A percentile compares a stretch with the other conserved stretches of the same genome.
These are phyloP conservation scores for Sussaba pulchella DNA, from an alignment of 2,888 invertebrate genomes.

Conservation along the genomic window DNA sequence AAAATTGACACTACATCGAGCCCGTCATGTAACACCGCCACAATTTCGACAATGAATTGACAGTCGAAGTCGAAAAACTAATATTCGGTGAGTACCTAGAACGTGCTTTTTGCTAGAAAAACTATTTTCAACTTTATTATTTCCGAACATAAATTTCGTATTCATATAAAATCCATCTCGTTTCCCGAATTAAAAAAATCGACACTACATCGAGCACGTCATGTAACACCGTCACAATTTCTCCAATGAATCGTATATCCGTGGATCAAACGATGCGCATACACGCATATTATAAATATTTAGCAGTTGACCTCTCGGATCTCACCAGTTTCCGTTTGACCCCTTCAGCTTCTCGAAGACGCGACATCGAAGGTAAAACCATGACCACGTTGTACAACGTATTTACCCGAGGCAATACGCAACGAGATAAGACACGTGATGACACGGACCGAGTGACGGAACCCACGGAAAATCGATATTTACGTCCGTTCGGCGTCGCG, in stretches of 20 bases:
- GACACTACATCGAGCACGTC: too few relatives aligned
- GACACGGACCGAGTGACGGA: conserved; percentile 57
- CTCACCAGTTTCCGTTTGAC: conserved; percentile 50
- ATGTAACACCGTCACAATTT: not conserved
- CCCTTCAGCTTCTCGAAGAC: conserved; percentile 26
- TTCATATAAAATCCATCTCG: too few relatives aligned
- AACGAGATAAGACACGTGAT: conserved; percentile 55
- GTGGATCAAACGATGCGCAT: conserved; percentile 17
- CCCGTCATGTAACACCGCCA: too few relatives aligned
- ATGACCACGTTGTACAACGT: not conserved
- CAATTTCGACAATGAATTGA: too few relatives aligned
- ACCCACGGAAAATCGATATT: conserved; percentile 59
- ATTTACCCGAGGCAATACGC: conserved; percentile 26
- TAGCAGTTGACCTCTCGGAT: conserved; percentile 34
- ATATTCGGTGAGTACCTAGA: too few relatives aligned
- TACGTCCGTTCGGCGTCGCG: conserved; percentile 23
- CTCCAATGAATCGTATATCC: not conserved
- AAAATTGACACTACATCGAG: too few relatives aligned
- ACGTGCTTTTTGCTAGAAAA: too few relatives aligned
- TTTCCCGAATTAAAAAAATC: too few relatives aligned
- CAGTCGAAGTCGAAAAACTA: too few relatives aligned
- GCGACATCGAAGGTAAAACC: conserved; percentile 30
- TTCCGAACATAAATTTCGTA: too few relatives aligned
- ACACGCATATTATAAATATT: conserved; percentile 44
- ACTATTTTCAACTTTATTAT: too few relatives aligned